phyloP scores from a whole-genome alignment of 2,888 invertebrate genomes.

The Pheosia tremula region DNA sequence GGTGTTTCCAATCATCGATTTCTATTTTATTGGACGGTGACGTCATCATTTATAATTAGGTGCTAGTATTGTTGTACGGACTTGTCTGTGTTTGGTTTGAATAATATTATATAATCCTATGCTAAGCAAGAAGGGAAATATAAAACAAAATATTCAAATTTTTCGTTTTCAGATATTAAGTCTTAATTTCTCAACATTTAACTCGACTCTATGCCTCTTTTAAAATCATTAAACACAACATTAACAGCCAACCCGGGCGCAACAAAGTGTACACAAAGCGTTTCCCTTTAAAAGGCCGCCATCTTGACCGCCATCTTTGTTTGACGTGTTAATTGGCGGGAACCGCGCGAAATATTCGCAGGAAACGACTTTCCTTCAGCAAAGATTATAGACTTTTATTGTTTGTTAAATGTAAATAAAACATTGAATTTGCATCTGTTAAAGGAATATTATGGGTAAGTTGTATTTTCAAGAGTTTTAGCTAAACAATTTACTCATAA shows the following conservation, averaged over 20 bases:
- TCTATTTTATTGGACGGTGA: conserved; percentile 7
- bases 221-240: conserved; percentile 51
- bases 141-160: too few species aligned
- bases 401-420: conserved; percentile 42
- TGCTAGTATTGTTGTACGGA: conserved; percentile 1
- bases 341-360: conserved; percentile 56
- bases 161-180: too few species aligned
- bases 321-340: conserved; percentile 77
- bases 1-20: conserved; percentile 6
- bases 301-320: conserved; percentile 69
- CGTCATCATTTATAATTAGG: conserved; percentile 7
- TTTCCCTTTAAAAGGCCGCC: conserved; percentile 57
- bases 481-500: too few species aligned
- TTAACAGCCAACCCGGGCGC: conserved; percentile 55
- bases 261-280: conserved; percentile 67
- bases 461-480: not conserved
- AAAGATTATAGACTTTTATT: conserved; percentile 56
- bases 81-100: too few species aligned
- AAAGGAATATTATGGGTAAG: not conserved
- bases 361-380: conserved; percentile 51
- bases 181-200: not conserved
- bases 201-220: conserved; percentile 10
- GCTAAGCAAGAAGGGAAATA: too few species aligned
- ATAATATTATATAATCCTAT: too few species aligned
- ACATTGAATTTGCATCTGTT: conserved; percentile 26